Evolutionary conservation across 2,113 vertebrate species (phyloP).

Genomic region (Mystacornis crossleyi): DNA sequence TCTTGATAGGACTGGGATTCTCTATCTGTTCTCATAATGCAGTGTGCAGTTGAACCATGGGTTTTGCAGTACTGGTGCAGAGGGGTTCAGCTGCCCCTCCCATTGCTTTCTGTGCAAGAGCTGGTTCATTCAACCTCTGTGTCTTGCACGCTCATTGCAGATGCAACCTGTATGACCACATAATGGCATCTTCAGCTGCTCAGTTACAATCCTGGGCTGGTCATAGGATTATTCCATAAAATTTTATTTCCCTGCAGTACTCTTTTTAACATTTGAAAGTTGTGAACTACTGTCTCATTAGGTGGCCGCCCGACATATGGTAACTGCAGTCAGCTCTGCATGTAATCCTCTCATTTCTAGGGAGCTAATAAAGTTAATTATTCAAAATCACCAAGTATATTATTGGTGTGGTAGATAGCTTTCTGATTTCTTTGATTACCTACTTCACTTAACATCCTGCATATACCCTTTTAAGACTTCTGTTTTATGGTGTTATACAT

Average conservation of each 20-base stretch:
- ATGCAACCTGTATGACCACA: background rate
- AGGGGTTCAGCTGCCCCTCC: background rate
- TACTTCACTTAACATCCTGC: background rate
- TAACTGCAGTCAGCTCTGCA: background rate
- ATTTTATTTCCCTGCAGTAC: background rate
- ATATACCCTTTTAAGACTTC: background rate
- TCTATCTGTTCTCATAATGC: background rate
- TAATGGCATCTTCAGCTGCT: background rate
- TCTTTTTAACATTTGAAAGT: background rate
- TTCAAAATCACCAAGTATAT: background rate
- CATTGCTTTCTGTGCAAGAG: background rate
- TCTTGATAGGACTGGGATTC: background rate
- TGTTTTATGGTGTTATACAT: background rate
- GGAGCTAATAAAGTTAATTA: conserved; percentile 24
- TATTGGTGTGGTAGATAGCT: background rate
- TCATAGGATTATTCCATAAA: background rate
- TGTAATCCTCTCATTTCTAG: background rate
- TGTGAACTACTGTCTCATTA: background rate
- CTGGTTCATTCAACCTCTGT: background rate
- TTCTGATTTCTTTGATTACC: background rate
- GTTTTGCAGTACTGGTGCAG: background rate
- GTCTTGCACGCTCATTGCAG: background rate
- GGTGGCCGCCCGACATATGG: background rate
- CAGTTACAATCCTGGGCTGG: background rate
- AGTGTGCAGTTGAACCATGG: background rate